phyloP scores from a whole-genome alignment of 2,113 vertebrate genomes.

The Nerophis lumbriciformis region DNA sequence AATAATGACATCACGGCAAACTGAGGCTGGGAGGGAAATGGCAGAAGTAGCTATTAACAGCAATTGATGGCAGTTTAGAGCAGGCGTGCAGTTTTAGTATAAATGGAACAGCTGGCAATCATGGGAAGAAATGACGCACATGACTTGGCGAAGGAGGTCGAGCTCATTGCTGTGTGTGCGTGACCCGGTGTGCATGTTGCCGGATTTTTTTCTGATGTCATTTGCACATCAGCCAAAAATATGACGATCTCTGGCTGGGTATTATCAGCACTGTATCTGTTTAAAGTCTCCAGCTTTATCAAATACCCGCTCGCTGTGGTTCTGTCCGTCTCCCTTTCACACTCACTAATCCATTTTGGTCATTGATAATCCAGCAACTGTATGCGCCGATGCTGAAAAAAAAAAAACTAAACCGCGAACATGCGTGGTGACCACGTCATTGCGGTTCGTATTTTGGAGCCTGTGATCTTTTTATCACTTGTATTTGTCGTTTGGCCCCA shows the following conservation, averaged over 20 bases:
- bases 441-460: constrained; percentile 22
- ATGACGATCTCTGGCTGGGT: constrained; percentile 30
- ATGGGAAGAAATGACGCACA: constrained; percentile 13
- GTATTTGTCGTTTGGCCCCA: not conserved
- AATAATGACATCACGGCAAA: constrained; percentile 39
- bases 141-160: constrained; percentile 18
- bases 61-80: constrained; percentile 38
- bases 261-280: constrained; percentile 41
- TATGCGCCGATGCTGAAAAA: constrained; percentile 9
- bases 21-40: constrained; percentile 24
- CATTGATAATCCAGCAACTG: constrained; percentile 53
- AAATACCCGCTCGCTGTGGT: constrained; percentile 43
- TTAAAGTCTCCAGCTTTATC: constrained; percentile 46
- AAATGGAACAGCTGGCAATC: constrained; percentile 36
- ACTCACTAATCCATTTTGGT: constrained; percentile 29
- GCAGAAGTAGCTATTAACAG: constrained; percentile 37
- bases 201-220: constrained; percentile 23
- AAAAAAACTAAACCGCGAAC: not conserved
- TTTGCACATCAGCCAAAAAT: constrained; percentile 33
- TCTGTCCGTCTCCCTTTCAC: constrained; percentile 18
- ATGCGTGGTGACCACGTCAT: constrained; percentile 30
- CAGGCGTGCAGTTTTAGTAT: constrained; percentile 23
- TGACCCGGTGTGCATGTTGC: not conserved
- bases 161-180: not conserved
- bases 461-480: not conserved